Evolutionary conservation across 2,113 vertebrate species (phyloP), one percentile per base, ranked within the genome.

Genomic region (Erythrocercus mccallii): DNA sequence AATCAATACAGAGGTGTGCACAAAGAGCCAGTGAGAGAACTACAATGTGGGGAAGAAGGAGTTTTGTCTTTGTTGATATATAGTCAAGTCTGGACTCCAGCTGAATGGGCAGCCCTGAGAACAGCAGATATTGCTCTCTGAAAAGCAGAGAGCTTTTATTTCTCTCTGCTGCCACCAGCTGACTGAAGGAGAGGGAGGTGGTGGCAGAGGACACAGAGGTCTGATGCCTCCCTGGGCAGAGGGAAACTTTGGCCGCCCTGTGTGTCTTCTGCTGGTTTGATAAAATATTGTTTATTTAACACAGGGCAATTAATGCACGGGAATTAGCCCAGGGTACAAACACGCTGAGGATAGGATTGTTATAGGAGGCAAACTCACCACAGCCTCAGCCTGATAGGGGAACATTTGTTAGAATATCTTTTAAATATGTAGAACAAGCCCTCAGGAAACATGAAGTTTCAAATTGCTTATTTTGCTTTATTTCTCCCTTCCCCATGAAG

Each of bases 131-230:
- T 0, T 23, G 20, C n/a, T 54, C 23, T 60, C 20, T 24, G 37
- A 44, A 62, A 27, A 58, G 40, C 47, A 5, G 4, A 18, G 37
- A 30, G 25, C 37, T 94, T 92, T 77, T 18, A 7, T 57, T 96
- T 85, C 89, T 91, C 77, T 95, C 53, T 95, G 84, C 83, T 94
- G 86, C 91, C 70, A 1, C 89, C 89, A 3, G 24, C 73, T 87
- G 94, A 48, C 84, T 11, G 17, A 71, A 83, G 38, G 35, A 47
- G 47, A 23, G 56, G 51, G 44, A 57, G 3, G 4, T 47, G 42
- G 37, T 88, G 56, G 19, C 8, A 9, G 44, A 33, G 37, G 24
- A 4, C 14, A 3, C 2, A 2, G 35, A 31, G 45, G 5, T 17
- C 25, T 54, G 21, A 30, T 62, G 35, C 42, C n/a, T 53, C 13